Evolutionary conservation across 2,113 vertebrate genomes (phyloP), one percentile per base, ranked within the genome.

Genomic region (Lepisosteus oculatus): DNA sequence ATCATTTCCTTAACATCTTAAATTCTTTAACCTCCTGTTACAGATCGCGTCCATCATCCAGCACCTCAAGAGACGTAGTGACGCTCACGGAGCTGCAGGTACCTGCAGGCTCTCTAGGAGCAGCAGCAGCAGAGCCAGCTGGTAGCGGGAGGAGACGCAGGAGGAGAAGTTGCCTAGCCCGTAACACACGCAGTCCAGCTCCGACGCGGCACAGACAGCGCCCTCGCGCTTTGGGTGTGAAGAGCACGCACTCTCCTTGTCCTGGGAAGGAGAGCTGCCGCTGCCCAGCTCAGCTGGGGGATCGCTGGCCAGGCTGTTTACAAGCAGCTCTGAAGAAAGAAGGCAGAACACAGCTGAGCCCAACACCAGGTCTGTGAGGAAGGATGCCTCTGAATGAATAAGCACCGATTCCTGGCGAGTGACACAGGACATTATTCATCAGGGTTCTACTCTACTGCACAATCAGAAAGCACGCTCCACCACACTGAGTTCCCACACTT

Each of bases 121-220:
- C 73, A 97, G 87, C 45, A 97, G 85, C 83, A 99, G 78, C 82
- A 98, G 93, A 0, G 93, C 91, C 2, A 98, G 91, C 79, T 98
- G 97, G 77, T 75, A 86, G 2, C 95, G 90, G 0, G 96, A 91
- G 0, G 84, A 80, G 47, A 85, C 74, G 12, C 93, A 95, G 4
- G 87, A 90, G 17, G 92, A 84, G 72, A 99, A 98, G 47, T 84
- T 89, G 9, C 96, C 97, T 0, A 98, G 75, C 7, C 97, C 97
- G 1, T 95, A 97, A 78, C 94, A 96, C 44, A 99, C 94, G 55
- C 91, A 95, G 43, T 86, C 80, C 59, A 83, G 57, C 11, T 63
- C 72, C 8, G 56, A 72, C 55, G 47, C 59, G 75, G 80, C 70
- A 1, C 0, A 3, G 59, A 76, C 71, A 11, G 79, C 74, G 1